Base-by-base conservation (phyloP, 2,888 invertebrate species). In the Mycalesis mineus region DNA sequence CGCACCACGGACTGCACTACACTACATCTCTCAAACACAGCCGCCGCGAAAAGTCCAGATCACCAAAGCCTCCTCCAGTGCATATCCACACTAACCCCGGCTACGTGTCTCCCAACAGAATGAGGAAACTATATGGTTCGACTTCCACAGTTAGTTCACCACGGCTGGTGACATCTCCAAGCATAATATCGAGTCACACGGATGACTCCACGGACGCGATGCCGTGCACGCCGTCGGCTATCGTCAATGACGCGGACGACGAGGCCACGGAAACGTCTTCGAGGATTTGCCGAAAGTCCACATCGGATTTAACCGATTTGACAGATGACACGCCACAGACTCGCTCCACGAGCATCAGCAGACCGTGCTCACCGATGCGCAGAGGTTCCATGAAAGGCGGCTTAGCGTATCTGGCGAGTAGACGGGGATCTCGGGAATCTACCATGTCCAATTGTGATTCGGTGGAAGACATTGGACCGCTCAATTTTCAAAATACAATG, bases 371-470 rank as follows among this genome's bases (percentile, higher is more conserved):
- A 0, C 93, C 93, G 0, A 91, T 94, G 69, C 88, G 95, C 29
- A 90, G 94, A 50, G 94, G 95, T 0, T 93, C 93, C 0, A 91
- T 92, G 73, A 92, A 92, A 70, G 93, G 94, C 0, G 93, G 94
- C 0, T 74, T 94, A 69, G 96, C 96, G 2, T 96, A 95, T 75
- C 84, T 96, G 69, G 96, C 96, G n/a, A 96, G 95, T 57, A 91
- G 96, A 51, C 91, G 96, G n/a, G 94, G 95, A n/a, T 95, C 95
- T 0, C 88, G 95, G n/a, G 92, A 93, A 69, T 95, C 95, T 1
- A 94, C 94, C 63, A 89, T 93, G 66, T 95, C 95, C 0, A 95
- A 95, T 70, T 89, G 88, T 55, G 89, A 89, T 63, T 89, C 89
- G 0, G 88, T 88, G 0, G 96, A 95, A 77, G 95, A 95, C 69